Percentiles rank a stretch among this genome's conserved stretches.
Conservation (phyloP, 2,797 vertebrate species). For the Neopelma chrysocephalum region DNA sequence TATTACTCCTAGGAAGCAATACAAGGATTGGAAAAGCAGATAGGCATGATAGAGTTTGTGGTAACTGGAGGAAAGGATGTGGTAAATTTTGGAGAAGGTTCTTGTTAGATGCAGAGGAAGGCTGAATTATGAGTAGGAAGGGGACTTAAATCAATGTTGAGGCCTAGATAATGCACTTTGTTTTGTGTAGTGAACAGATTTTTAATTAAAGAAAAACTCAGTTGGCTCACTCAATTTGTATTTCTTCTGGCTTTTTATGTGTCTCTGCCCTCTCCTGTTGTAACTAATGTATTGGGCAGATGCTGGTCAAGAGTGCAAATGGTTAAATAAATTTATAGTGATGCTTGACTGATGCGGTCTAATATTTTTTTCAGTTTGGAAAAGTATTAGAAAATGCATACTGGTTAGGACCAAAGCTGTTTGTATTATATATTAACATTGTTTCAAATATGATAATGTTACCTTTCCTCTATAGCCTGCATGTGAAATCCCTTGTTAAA, state of each 20-base stretch:
- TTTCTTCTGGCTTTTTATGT: neutral
- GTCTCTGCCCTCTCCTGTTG: neutral
- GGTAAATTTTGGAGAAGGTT: neutral
- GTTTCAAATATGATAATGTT: neutral
- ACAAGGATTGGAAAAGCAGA: neutral
- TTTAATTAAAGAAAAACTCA: neutral
- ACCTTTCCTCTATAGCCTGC: neutral
- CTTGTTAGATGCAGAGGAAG: neutral
- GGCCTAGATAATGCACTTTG: rapidly evolving
- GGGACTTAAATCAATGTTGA: neutral
- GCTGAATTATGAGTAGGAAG: neutral
- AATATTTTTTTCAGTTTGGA: neutral
- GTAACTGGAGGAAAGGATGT: neutral
- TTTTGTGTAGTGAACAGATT: neutral
- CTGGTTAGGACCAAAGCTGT: neutral
- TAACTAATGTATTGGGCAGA: neutral
- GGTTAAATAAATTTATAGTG: neutral
- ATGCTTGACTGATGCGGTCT: neutral
- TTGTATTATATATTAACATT: neutral
- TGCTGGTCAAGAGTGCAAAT: neutral
- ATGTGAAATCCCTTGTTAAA: neutral
- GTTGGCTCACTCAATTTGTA: neutral
- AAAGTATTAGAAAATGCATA: neutral
- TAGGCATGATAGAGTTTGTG: neutral
- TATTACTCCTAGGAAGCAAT: neutral